Base-by-base conservation (phyloP, 2,113 vertebrate genomes). In the Pomatostomus ruficeps region DNA sequence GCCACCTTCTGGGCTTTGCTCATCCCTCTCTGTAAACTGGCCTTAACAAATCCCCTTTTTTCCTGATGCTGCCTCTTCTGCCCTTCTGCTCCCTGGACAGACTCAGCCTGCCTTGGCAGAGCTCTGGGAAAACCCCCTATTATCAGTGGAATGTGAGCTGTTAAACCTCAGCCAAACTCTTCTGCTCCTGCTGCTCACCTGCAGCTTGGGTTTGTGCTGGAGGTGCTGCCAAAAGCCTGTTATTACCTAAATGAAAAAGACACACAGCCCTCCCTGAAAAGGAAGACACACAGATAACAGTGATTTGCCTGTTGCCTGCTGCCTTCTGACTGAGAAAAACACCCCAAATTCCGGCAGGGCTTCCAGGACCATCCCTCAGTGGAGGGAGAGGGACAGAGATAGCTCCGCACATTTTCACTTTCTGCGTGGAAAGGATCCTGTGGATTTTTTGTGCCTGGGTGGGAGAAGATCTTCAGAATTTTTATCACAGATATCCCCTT, bases 241-340 rank as follows among this genome's bases (percentile, higher is more conserved):
- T 97, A 96, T 97, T 97, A 94, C 91, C 91, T 58, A 88, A 95
- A 95, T 95, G 65, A 68, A 92, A 87, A 91, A 84, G 74, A 74
- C 28, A 88, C 78, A 42, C 8, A 29, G 84, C 72, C 40, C 33
- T 86, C n/a, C 33, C 66, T 76, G 85, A 90, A 92, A 83, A 82
- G 38, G 61, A 80, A 86, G 67, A 85, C 65, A 57, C 58, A 40
- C 38, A 91, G 88, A 97, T 97, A 95, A 97, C 83, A 95, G 96
- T 95, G 88, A 97, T 97, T 96, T 97, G 72, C 75, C 77, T 28
- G 10, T 59, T 87, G 67, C 73, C 92, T 85, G 92, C 80, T 95
- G 88, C 63, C 85, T 89, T 74, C 76, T 88, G 58, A 51, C 75
- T 77, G 82, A 61, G 68, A 76, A 91, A 97, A 96, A 48, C 52